phyloP scores from a whole-genome alignment of 2,888 invertebrate genomes.

The Sphinx pinastri region DNA sequence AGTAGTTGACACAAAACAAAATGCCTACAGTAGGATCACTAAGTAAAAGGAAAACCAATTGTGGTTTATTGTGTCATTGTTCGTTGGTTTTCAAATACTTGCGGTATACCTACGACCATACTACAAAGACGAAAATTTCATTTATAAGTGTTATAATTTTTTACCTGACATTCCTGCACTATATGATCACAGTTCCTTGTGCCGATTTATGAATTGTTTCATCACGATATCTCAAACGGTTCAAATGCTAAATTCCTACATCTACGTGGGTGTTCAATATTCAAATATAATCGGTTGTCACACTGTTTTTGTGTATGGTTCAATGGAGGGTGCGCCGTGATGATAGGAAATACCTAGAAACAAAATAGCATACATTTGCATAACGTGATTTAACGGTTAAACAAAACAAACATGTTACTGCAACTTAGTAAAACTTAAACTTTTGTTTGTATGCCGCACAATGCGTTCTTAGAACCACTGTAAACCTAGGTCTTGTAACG shows the following conservation, averaged over 20 bases:
- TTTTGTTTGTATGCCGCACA: conserved; percentile 8
- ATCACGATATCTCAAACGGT: background rate
- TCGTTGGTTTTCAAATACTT: conserved; percentile 3
- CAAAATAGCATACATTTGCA: conserved; percentile 14
- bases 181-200: too few species aligned
- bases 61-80: background rate
- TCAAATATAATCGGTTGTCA: conserved; percentile 10
- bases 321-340: conserved; percentile 15
- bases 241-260: conserved; percentile 16
- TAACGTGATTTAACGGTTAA: conserved; percentile 22
- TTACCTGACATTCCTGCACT: too few species aligned
- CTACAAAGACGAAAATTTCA: background rate
- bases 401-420: conserved; percentile 27
- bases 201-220: conserved; percentile 5
- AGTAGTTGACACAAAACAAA: conserved; percentile 20
- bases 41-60: background rate
- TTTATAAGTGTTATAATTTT: too few species aligned
- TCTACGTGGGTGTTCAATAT: conserved; percentile 11
- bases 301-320: conserved; percentile 13
- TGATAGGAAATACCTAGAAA: conserved; percentile 13
- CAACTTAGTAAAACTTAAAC: background rate
- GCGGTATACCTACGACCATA: background rate
- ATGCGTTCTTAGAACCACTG: background rate
- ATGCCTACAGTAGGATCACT: conserved; percentile 6
- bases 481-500: background rate